phyloP scores from a whole-genome alignment of 1,140 invertebrate genomes.

The Lordiphosa mommai region DNA sequence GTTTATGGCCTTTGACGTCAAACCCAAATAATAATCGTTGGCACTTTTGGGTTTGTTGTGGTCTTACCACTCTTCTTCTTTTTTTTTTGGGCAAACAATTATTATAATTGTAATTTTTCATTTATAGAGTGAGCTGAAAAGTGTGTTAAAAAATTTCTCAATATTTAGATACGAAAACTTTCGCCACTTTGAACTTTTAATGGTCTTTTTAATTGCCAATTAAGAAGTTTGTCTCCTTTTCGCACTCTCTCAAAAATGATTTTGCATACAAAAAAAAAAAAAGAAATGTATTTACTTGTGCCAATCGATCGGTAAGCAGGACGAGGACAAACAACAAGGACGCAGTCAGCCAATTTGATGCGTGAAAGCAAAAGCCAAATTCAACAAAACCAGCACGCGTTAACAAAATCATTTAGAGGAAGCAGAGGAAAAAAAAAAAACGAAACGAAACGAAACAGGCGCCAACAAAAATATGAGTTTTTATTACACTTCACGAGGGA shows the following conservation, averaged over 20 bases:
- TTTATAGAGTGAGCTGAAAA: too few species aligned
- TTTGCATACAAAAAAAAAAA: conserved; percentile 22
- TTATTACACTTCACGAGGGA: conserved; percentile 55
- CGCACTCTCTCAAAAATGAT: conserved; percentile 16
- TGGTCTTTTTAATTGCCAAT: conserved; percentile 65
- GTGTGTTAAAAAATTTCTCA: too few species aligned
- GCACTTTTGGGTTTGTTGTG: conserved; percentile 62
- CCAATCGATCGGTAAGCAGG: conserved; percentile 45
- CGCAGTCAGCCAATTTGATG: conserved; percentile 35
- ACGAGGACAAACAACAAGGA: conserved; percentile 8
- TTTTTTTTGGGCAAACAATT: too few species aligned
- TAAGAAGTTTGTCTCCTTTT: conserved; percentile 48
- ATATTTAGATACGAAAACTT: not conserved
- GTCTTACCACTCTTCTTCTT: too few species aligned
- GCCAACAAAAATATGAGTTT: conserved; percentile 71
- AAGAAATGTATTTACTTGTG: not conserved
- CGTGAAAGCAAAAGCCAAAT: conserved; percentile 47
- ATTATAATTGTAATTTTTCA: too few species aligned
- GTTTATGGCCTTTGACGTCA: conserved; percentile 76
- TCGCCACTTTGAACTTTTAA: conserved; percentile 13
- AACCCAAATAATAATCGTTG: conserved; percentile 75
- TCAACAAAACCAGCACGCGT: conserved; percentile 51
- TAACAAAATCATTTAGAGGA: conserved; percentile 68
- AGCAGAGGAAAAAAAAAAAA: not conserved
- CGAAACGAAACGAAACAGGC: conserved; percentile 5